These are phyloP conservation scores for Drosophila birchii DNA, from an alignment of 2,888 invertebrate genomes.

Conservation along the genomic window DNA sequence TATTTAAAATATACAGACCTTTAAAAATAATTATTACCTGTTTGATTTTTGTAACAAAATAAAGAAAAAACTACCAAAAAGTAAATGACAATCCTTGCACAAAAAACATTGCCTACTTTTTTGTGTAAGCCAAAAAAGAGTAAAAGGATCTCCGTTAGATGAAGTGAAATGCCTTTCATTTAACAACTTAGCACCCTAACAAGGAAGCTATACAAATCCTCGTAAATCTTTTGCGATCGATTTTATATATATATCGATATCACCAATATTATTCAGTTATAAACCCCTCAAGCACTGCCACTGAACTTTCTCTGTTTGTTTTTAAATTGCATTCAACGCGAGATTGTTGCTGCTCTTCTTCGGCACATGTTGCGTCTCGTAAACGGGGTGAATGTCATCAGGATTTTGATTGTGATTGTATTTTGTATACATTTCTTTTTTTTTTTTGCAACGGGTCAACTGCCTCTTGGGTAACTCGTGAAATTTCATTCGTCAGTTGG, in stretches of 20 bases:
- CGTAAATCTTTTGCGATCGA: background rate
- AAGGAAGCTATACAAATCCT: background rate
- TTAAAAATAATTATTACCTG: too few species aligned
- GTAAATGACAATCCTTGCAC: background rate
- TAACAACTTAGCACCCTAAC: too few species aligned
- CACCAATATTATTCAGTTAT: background rate
- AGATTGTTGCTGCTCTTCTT: slow-evolving; percentile 10
- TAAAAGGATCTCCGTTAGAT: too few species aligned
- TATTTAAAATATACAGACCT: too few species aligned
- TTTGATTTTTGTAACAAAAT: background rate
- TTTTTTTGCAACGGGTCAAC: slow-evolving; percentile 68
- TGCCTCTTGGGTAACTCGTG: slow-evolving; percentile 69
- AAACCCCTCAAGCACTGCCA: slow-evolving; percentile 5
- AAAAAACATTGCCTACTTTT: background rate
- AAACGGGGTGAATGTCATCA: slow-evolving; percentile 83
- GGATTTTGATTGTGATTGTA: slow-evolving; percentile 64
- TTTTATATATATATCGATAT: background rate
- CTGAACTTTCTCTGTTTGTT: slow-evolving; percentile 26
- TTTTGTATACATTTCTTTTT: slow-evolving; percentile 45
- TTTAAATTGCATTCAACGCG: slow-evolving; percentile 41
- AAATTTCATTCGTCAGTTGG: slow-evolving; percentile 60
- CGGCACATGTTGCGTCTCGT: slow-evolving; percentile 69
- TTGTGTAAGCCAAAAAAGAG: accelerated
- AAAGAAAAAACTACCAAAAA: too few species aligned
- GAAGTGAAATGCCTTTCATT: background rate